Percentiles rank a stretch among this genome's conserved stretches.
Evolutionary conservation across 2,888 invertebrate species (phyloP).

Genomic region (Dexiosoma caninum): DNA sequence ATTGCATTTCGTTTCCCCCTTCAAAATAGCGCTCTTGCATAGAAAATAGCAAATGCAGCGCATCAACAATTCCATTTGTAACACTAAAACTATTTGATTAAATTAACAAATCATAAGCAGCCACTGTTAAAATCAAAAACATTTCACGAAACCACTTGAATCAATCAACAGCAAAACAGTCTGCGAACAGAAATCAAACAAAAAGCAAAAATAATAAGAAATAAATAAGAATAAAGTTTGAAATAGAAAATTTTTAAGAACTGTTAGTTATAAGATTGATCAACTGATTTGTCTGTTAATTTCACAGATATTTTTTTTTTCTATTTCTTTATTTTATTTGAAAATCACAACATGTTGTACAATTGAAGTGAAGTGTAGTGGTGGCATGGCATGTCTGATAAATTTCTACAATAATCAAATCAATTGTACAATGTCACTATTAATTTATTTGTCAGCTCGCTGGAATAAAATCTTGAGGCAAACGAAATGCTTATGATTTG

Average conservation of each 20-base stretch:
- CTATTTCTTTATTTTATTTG: slow-evolving; percentile 35
- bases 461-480: neutral
- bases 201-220: too few relatives aligned
- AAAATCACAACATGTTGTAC: slow-evolving; percentile 37
- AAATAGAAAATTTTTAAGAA: neutral
- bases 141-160: slow-evolving; percentile 22
- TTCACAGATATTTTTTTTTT: too few relatives aligned
- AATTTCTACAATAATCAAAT: slow-evolving; percentile 67
- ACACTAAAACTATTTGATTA: neutral
- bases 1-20: too few relatives aligned
- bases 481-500: slow-evolving; percentile 26
- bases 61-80: neutral
- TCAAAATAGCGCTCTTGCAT: too few relatives aligned
- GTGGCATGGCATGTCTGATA: slow-evolving; percentile 43
- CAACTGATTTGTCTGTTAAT: slow-evolving; percentile 26
- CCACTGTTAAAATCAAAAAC: slow-evolving; percentile 6
- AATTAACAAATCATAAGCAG: slow-evolving; percentile 38
- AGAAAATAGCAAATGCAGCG: too few relatives aligned
- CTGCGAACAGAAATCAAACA: neutral
- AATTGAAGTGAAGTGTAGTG: neutral
- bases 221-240: neutral
- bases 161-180: slow-evolving; percentile 24
- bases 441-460: slow-evolving; percentile 72
- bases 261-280: neutral
- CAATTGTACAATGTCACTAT: slow-evolving; percentile 76